Base-by-base conservation (phyloP, 2,113 vertebrate genomes). In the Struthio camelus region DNA sequence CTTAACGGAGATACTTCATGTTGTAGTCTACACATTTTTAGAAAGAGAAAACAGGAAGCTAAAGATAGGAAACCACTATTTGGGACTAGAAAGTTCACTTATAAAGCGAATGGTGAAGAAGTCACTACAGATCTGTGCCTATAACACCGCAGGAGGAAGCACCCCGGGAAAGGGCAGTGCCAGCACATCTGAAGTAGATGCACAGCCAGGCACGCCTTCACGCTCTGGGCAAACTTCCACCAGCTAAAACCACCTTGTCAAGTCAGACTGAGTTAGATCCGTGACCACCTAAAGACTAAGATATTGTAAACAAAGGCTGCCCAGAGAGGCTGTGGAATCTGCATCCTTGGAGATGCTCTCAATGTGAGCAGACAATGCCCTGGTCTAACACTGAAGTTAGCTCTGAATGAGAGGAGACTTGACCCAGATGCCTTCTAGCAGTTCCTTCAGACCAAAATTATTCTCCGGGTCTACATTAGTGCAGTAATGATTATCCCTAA, bases 141-240 rank as follows among this genome's bases (percentile, higher is more conserved):
- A 22, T 69, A 14, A 23, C 22, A 11, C 20, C 34, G 17, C 11
- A 4, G 15, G 5, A 2, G 13, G 64, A 70, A 54, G 18, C 10
- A 46, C 1, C 6, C 22, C 48, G 46, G 36, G 30, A 76, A 4
- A 56, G 11, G 32, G 72, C 38, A 2, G 0, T 38, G n/a, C 9
- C 53, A 86, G 44, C 67, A 66, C 22, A 38, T 72, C 3, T 12
- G 53, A 82, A 61, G 58, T 10, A 44, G 8, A 30, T 6, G 14
- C 15, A 72, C 17, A 65, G 15, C 27, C 51, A 56, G n/a, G 16
- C 15, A 59, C 13, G 10, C 44, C 14, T 27, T 69, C 67, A 40
- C 7, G 4, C 17, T 38, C 30, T 46, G 15, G 9, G 6, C 15
- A 34, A 87, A 46, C 6, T 11, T 32, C 53, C 46, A 67, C 46